phyloP scores from a whole-genome alignment of 2,888 invertebrate genomes.

The Epinotia brunnichana region DNA sequence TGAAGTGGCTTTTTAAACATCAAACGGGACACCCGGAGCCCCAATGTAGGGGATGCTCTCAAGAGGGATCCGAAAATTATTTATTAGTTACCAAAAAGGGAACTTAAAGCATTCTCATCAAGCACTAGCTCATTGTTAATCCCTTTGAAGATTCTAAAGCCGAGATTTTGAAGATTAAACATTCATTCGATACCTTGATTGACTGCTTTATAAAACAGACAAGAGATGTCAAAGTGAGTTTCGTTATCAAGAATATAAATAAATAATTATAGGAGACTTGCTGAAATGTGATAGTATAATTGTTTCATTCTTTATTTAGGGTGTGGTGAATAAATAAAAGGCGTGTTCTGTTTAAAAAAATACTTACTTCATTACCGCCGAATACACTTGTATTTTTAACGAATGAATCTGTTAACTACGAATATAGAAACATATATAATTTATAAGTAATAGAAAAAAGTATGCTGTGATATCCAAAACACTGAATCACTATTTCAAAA shows the following conservation, averaged over 20 bases:
- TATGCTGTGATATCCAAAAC: no score
- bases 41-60: conserved; percentile 51
- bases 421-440: no score
- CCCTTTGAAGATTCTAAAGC: conserved; percentile 36
- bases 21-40: conserved; percentile 64
- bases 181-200: conserved; percentile 22
- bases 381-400: no score
- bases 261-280: not conserved
- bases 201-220: not conserved
- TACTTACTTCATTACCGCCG: no score
- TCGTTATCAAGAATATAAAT: conserved; percentile 8
- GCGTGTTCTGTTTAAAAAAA: no score
- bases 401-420: no score
- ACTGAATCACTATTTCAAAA: no score
- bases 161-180: conserved; percentile 32
- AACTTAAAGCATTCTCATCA: conserved; percentile 34
- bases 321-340: no score
- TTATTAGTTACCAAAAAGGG: conserved; percentile 65
- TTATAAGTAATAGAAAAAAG: no score
- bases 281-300: not conserved
- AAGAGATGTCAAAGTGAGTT: conserved; percentile 17
- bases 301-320: not conserved
- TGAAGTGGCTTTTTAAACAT: conserved; percentile 76
- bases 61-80: conserved; percentile 63
- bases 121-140: conserved; percentile 39